Base-by-base conservation (phyloP, 2,888 invertebrate species). In the Nipponacmea schrenckii region DNA sequence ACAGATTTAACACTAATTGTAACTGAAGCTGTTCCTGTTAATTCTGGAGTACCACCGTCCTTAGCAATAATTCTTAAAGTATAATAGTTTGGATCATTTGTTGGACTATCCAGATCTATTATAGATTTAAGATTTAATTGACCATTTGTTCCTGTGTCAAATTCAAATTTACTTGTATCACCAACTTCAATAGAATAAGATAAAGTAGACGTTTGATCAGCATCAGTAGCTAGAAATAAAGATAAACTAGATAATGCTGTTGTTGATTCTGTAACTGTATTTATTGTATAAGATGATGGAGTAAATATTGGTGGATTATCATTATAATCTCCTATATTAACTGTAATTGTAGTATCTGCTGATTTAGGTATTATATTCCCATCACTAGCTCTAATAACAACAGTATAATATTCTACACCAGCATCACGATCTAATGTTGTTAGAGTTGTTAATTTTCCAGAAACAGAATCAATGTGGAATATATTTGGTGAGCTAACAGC, bases 381-480 rank as follows among this genome's bases (percentile, higher is more conserved):
- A 50, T 75, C 75, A 7, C 62, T 66, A 8, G 73, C 75, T 27
- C 48, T 46, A 10, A 75, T 65, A 24, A 63, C 48, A 20, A 75
- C 15, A 27, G 24, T 64, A 63, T 70, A 75, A 24, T 67, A 68
- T n/a, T 65, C 20, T n/a, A 68, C 67, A 7, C 78, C 78, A 20
- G 71, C 50, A 64, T 82, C 81, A 14, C 77, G 68, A 64, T 81
- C 80, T 26, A 82, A 67, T 0, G 74, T 70, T 44, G 68, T 63
- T 15, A 73, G 70, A 4, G 78, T 81, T 24, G 77, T 72, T 12
- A 82, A 62, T 12, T 68, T 62, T n/a, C 82, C 82, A 12, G 74
- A 70, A 17, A 78, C 74, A n/a, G 74, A 67, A 64, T 82, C 81
- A n/a, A 82, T 63, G 14, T 75, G 64, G 70, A 82, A 82, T 24